These are phyloP conservation scores for Phenganax subtilis DNA, from an alignment of 92 coral and sea anemone species.

Conservation along the genomic window DNA sequence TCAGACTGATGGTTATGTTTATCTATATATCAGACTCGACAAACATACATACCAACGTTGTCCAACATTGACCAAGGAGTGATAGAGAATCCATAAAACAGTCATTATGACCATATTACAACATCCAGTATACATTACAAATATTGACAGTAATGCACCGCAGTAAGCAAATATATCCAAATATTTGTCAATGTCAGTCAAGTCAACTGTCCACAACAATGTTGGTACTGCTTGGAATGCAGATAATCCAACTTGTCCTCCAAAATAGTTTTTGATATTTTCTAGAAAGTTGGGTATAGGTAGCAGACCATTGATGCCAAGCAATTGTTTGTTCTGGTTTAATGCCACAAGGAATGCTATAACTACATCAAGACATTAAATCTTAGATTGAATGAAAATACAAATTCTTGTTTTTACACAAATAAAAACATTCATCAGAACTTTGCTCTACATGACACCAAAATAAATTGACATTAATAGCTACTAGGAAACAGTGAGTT, in stretches of 20 bases:
- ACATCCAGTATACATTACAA: slow-evolving; percentile 66
- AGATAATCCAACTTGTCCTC: slow-evolving; percentile 55
- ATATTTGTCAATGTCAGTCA: slow-evolving; percentile 57
- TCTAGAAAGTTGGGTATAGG: slow-evolving; percentile 72
- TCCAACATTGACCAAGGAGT: slow-evolving; percentile 86
- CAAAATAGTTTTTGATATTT: slow-evolving; percentile 68
- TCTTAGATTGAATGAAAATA: neutral
- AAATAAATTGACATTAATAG: neutral
- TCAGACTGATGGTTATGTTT: neutral
- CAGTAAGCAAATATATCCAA: slow-evolving; percentile 70
- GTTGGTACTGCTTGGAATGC: slow-evolving; percentile 78
- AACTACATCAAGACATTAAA: slow-evolving; percentile 46
- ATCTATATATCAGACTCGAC: neutral
- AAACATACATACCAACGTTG: slow-evolving; percentile 63
- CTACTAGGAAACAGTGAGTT: no score
- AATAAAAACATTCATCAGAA: no score
- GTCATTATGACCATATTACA: slow-evolving; percentile 79
- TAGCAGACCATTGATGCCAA: slow-evolving; percentile 86
- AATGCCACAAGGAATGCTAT: slow-evolving; percentile 89
- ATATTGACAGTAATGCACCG: slow-evolving; percentile 71
- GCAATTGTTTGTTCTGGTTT: slow-evolving; percentile 82
- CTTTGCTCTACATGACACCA: no score
- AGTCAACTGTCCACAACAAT: slow-evolving; percentile 65
- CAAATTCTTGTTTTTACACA: no score
- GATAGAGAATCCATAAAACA: slow-evolving; percentile 81